These are phyloP conservation scores for Pocillopora grandis DNA, from an alignment of 92 coral and sea anemone genomes.

Conservation along the genomic window DNA sequence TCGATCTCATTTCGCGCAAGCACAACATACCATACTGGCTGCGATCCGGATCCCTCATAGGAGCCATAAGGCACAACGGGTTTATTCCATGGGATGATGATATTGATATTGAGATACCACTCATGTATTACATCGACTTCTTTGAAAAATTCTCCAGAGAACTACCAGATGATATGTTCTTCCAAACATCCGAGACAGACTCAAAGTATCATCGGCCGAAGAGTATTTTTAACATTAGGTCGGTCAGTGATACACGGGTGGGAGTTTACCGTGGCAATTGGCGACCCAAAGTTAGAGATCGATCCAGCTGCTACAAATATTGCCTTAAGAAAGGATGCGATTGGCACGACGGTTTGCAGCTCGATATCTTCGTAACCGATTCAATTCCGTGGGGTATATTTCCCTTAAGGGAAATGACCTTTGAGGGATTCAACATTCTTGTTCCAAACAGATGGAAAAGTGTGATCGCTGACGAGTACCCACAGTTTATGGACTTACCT, in stretches of 20 bases:
- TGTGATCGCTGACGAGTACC: constrained; percentile 37
- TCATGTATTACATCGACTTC: constrained; percentile 56
- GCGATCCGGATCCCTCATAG: constrained; percentile 57
- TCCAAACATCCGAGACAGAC: constrained; percentile 64
- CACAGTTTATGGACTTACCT: constrained; percentile 55
- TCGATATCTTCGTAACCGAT: constrained; percentile 43
- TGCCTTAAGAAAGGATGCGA: constrained; percentile 48
- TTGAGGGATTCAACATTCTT: constrained; percentile 65
- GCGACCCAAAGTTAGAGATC: constrained; percentile 59
- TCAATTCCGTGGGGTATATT: constrained; percentile 18
- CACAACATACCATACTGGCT: constrained; percentile 64
- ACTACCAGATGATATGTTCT: constrained; percentile 60
- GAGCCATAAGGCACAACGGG: constrained; percentile 71
- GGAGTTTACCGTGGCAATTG: constrained; percentile 57
- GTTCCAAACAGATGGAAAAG: constrained; percentile 64
- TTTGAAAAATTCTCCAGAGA: constrained; percentile 46
- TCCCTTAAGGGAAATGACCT: constrained; percentile 58
- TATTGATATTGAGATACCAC: constrained; percentile 55
- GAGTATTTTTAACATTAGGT: neutral
- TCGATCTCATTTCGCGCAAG: constrained; percentile 62
- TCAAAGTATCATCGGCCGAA: constrained; percentile 23
- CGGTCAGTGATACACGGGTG: constrained; percentile 25
- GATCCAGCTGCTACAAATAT: constrained; percentile 62
- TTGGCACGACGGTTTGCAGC: constrained; percentile 60
- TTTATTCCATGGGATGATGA: constrained; percentile 70